Percentiles rank a stretch among this genome's conserved stretches.
Evolutionary conservation across 30 jellyfish, hydroid and myxozoan species (phyloP).

Genomic region (Cassiopea andromeda): DNA sequence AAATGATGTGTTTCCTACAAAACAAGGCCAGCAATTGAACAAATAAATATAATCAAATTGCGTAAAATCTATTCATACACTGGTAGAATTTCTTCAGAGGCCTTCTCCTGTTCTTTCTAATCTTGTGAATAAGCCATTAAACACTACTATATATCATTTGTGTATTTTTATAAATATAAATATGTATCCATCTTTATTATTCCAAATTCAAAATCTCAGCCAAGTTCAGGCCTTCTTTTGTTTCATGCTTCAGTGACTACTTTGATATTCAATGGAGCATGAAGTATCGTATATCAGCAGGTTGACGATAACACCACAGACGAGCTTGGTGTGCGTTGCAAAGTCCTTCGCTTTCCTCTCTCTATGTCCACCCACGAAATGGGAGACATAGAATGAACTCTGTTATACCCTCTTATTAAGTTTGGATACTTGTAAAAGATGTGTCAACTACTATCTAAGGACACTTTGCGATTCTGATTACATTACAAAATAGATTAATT

Average conservation of each 20-base stretch:
- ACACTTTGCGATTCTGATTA: no score
- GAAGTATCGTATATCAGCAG: conserved; percentile 27
- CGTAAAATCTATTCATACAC: neutral
- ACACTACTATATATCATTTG: neutral
- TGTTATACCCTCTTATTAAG: no score
- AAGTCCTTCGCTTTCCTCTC: neutral
- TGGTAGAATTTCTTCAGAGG: neutral
- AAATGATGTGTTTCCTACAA: no score
- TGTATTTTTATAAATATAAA: conserved; percentile 3
- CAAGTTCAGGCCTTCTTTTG: neutral
- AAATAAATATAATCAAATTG: no score
- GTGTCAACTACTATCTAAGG: no score
- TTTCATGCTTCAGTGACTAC: conserved; percentile 40
- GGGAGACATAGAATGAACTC: neutral
- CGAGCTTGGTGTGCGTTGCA: neutral
- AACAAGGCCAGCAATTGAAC: no score
- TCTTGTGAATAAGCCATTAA: neutral
- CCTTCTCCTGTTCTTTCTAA: neutral
- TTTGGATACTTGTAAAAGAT: no score
- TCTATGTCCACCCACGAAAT: neutral
- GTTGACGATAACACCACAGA: neutral
- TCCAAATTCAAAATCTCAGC: neutral
- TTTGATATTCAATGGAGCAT: conserved; percentile 47
- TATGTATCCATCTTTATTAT: no score
- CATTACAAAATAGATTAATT: no score